phyloP scores from a whole-genome alignment of 1,140 invertebrate species.

The Epicauta chinensis region DNA sequence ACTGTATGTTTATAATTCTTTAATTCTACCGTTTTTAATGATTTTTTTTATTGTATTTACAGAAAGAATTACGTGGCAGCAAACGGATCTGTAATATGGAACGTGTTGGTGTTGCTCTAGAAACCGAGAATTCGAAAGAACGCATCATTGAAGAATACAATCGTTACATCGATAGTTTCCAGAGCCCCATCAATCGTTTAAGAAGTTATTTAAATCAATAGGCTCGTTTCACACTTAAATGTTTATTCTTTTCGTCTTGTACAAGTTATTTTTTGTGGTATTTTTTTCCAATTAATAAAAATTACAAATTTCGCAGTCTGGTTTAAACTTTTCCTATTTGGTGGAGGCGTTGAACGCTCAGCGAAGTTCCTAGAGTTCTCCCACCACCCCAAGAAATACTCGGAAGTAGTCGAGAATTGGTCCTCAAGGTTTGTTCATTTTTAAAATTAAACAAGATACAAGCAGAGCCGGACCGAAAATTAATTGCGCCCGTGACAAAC shows the following conservation, averaged over 20 bases:
- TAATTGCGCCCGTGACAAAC: too few species aligned
- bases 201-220: background rate
- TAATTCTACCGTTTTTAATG: background rate
- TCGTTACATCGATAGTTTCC: constrained; percentile 22
- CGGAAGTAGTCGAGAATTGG: too few species aligned
- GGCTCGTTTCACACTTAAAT: background rate
- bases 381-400: too few species aligned
- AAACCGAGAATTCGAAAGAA: constrained; percentile 10
- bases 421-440: too few species aligned
- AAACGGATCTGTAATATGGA: constrained; percentile 23
- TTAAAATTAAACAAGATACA: too few species aligned
- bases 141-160: constrained; percentile 18
- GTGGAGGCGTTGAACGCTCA: too few species aligned
- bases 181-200: constrained; percentile 17
- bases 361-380: too few species aligned
- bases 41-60: constrained; percentile 6
- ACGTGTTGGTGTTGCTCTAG: background rate
- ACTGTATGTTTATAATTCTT: background rate
- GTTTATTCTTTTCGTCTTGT: too few species aligned
- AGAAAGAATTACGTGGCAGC: constrained; percentile 21
- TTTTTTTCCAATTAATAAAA: too few species aligned
- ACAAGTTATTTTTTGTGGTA: too few species aligned
- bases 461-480: too few species aligned
- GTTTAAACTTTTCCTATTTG: too few species aligned
- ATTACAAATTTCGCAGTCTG: background rate